Conservation (phyloP, 1,140 invertebrate species). For the Drosophila carrolli region DNA sequence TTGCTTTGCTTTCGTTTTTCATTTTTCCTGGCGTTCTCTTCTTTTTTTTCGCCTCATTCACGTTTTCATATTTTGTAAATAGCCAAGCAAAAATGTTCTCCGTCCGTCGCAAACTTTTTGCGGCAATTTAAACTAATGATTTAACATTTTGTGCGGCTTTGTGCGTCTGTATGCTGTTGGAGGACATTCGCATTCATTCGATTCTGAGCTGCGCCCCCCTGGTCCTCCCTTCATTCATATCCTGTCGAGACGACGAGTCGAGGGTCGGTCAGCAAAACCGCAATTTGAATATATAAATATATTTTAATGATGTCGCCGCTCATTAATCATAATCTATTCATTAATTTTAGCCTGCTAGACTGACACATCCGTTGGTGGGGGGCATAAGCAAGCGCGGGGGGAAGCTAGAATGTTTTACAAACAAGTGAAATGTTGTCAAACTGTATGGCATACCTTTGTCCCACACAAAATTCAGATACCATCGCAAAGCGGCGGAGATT, state of each 20-base stretch:
- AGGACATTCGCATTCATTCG: conserved; percentile 73
- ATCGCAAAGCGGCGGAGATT: conserved; percentile 41
- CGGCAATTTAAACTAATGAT: conserved; percentile 81
- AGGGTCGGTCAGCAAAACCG: conserved; percentile 70
- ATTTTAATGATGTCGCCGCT: conserved; percentile 82
- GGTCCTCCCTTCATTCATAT: conserved; percentile 45
- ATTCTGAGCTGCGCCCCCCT: conserved; percentile 1
- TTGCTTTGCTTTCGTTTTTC: conserved; percentile 70
- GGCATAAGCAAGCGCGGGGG: conserved; percentile 17
- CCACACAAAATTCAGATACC: conserved; percentile 62
- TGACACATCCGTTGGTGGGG: conserved; percentile 12
- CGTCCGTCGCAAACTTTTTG: conserved; percentile 66
- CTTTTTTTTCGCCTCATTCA: conserved; percentile 50
- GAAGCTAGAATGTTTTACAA: conserved; percentile 53
- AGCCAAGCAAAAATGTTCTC: conserved; percentile 48
- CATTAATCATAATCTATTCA: conserved; percentile 84
- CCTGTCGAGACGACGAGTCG: conserved; percentile 41
- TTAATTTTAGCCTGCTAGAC: conserved; percentile 71
- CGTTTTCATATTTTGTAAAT: conserved; percentile 82
- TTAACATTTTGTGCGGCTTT: conserved; percentile 68
- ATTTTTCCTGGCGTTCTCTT: conserved; percentile 26
- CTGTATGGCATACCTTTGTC: conserved; percentile 61
- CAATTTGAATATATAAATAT: conserved; percentile 82
- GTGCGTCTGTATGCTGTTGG: conserved; percentile 54
- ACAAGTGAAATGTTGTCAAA: conserved; percentile 55